Evolutionary conservation across 37 sponge, comb jelly and placozoan species (phyloP).

Genomic region (Cladorhizidae sp.): DNA sequence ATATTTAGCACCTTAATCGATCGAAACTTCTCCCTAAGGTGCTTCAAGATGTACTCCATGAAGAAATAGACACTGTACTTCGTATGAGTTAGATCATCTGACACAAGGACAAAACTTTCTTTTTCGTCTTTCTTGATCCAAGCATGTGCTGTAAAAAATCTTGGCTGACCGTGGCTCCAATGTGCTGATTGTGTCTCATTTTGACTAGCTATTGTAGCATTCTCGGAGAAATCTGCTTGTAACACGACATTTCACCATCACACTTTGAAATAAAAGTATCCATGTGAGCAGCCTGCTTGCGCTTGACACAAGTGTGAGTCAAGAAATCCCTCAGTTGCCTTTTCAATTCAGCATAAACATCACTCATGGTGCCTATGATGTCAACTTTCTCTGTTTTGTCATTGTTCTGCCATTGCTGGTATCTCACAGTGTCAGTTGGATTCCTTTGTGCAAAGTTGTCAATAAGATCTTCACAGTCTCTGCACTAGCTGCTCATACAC

Average conservation of each 20-base stretch:
- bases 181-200: conserved; percentile 35
- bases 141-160: conserved; percentile 49
- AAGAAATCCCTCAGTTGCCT: conserved; percentile 30
- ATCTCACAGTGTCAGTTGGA: conserved; percentile 6
- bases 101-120: conserved; percentile 27
- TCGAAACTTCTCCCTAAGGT: conserved; percentile 15
- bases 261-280: not conserved
- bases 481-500: conserved; percentile 30
- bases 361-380: conserved; percentile 25
- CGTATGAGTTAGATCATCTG: conserved; percentile 41
- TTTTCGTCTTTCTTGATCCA: conserved; percentile 21
- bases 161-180: conserved; percentile 27
- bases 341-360: conserved; percentile 18
- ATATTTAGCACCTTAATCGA: conserved; percentile 21
- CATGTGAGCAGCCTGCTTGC: conserved; percentile 33
- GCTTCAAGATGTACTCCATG: conserved; percentile 46
- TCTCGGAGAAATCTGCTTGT: conserved; percentile 49
- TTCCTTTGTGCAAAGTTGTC: conserved; percentile 20
- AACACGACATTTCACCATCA: conserved; percentile 33
- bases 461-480: conserved; percentile 13
- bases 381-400: conserved; percentile 26
- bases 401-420: conserved; percentile 32
- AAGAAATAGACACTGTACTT: conserved; percentile 37
- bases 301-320: conserved; percentile 29
- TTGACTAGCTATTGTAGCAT: conserved; percentile 25